Conservation (phyloP, 92 coral and sea anemone genomes). For the Parazoanthus darwini region DNA sequence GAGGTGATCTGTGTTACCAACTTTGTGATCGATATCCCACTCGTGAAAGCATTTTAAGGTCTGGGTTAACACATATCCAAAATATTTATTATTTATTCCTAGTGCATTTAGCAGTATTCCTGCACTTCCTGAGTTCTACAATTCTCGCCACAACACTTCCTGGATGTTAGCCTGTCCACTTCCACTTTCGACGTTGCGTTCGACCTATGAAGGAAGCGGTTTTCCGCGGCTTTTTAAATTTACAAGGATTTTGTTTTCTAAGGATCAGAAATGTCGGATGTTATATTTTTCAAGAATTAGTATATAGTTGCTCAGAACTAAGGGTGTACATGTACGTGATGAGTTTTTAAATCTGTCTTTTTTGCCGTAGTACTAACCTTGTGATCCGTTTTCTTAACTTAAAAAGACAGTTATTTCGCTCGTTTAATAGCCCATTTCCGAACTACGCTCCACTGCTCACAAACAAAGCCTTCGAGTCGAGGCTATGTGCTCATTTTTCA, state of each 20-base stretch:
- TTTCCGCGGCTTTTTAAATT: conserved; percentile 8
- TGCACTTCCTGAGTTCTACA: neutral
- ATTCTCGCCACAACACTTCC: conserved; percentile 8
- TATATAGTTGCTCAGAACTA: neutral
- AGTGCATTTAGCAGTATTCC: neutral
- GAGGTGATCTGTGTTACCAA: neutral
- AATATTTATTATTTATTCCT: neutral
- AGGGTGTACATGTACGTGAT: neutral
- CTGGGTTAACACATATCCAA: neutral
- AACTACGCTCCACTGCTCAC: too few relatives aligned
- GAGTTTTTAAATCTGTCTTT: too few relatives aligned
- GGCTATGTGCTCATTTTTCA: too few relatives aligned
- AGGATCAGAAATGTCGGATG: neutral
- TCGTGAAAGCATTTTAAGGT: neutral
- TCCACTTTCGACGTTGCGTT: neutral
- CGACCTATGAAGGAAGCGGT: conserved; percentile 16
- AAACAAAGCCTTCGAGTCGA: too few relatives aligned
- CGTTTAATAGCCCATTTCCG: too few relatives aligned
- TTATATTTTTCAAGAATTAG: too few relatives aligned
- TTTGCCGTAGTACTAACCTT: too few relatives aligned
- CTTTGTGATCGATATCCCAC: neutral
- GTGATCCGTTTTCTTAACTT: too few relatives aligned
- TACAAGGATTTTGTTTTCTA: neutral
- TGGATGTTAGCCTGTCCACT: neutral
- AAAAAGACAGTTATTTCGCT: too few relatives aligned